A percentile compares a stretch with the other conserved stretches of the same genome.
Conservation (phyloP, 2,797 vertebrate species). For the Orestias chungarensis region DNA sequence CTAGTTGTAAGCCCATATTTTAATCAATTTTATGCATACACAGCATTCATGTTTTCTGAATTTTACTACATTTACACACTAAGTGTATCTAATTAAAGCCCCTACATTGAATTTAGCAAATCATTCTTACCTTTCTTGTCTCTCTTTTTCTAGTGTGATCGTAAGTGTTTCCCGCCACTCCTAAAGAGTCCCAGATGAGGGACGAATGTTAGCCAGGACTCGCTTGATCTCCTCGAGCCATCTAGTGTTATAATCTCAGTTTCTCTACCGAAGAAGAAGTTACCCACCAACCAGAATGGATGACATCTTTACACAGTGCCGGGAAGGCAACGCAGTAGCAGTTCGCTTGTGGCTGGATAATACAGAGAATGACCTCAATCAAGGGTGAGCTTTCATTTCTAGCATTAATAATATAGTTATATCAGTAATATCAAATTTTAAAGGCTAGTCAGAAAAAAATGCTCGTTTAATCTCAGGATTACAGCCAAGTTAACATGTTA, state of each 20-base stretch:
- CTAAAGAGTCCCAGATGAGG: constrained; percentile 52
- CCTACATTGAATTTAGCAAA: background rate
- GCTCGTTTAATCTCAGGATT: background rate
- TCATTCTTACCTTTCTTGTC: background rate
- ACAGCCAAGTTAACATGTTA: background rate
- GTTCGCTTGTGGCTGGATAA: constrained; percentile 98
- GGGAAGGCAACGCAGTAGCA: constrained; percentile 96
- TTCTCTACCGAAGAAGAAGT: constrained; percentile 34
- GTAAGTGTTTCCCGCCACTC: constrained; percentile 17
- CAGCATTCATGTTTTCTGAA: constrained; percentile 10
- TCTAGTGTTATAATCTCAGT: constrained; percentile 36
- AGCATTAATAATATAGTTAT: background rate
- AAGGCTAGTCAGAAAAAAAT: background rate
- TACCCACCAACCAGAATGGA: constrained; percentile 80
- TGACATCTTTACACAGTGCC: constrained; percentile 98
- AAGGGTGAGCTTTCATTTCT: constrained; percentile 83
- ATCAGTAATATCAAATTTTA: constrained; percentile 3
- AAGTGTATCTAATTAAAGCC: background rate
- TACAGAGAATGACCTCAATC: constrained; percentile 98
- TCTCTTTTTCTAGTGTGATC: constrained; percentile 22
- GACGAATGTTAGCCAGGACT: constrained; percentile 67
- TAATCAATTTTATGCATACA: too few species aligned
- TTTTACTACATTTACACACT: background rate
- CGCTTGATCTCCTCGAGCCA: constrained; percentile 47
- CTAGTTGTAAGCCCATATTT: background rate